Conservation (phyloP, 2,113 vertebrate species). For the Nesogale talazaci region DNA sequence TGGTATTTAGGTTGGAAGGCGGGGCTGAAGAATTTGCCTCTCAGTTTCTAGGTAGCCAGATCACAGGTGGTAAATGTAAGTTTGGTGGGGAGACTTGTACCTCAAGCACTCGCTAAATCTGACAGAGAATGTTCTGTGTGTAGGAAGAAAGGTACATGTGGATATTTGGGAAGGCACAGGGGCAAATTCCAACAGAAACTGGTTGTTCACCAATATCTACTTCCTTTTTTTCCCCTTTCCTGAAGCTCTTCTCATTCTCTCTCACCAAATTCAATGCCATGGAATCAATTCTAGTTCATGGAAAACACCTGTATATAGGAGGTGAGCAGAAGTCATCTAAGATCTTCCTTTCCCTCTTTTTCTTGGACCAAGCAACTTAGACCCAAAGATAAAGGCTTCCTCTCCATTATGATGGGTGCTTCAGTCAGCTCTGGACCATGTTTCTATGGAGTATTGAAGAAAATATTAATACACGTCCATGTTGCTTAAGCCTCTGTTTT, state of each 20-base stretch:
- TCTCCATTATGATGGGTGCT: too few species aligned
- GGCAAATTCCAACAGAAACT: neutral
- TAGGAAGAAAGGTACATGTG: neutral
- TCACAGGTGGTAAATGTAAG: slow-evolving; percentile 19
- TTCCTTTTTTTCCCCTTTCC: neutral
- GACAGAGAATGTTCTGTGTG: neutral
- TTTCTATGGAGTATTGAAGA: neutral
- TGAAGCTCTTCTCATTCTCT: neutral
- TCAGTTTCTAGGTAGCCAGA: slow-evolving; percentile 45
- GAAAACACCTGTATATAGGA: neutral
- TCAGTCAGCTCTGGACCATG: neutral
- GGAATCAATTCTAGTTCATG: neutral
- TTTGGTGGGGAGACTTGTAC: neutral
- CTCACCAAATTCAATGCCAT: neutral
- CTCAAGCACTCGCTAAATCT: neutral
- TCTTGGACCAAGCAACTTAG: neutral
- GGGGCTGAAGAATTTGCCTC: slow-evolving; percentile 38
- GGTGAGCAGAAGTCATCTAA: neutral
- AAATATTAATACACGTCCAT: neutral
- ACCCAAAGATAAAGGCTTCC: neutral
- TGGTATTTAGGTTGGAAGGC: slow-evolving; percentile 50
- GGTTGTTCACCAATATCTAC: neutral
- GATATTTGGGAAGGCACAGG: neutral
- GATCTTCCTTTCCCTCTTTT: neutral
- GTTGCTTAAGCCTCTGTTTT: neutral